Evolutionary conservation across 2,797 vertebrate species (phyloP).

Genomic region (Cephalopachus bancanus): DNA sequence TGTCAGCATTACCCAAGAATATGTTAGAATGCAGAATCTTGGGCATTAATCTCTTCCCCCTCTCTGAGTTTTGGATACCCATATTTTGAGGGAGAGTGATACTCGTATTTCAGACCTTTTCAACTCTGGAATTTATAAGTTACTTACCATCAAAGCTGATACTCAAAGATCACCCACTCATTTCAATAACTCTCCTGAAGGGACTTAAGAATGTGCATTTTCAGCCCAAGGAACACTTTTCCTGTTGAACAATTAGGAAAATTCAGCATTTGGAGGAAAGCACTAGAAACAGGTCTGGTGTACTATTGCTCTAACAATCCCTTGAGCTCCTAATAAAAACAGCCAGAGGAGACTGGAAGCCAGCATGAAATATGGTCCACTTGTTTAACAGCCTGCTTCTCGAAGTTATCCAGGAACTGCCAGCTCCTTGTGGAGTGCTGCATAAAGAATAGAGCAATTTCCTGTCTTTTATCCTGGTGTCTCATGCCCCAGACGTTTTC

Average conservation of each 20-base stretch:
- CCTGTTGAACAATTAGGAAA: slow-evolving; percentile 77
- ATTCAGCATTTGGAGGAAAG: slow-evolving; percentile 50
- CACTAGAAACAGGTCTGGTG: background rate
- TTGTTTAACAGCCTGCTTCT: slow-evolving; percentile 71
- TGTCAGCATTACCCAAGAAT: background rate
- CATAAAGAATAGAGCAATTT: slow-evolving; percentile 75
- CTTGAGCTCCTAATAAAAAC: slow-evolving; percentile 67
- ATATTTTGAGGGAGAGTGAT: background rate
- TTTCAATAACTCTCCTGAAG: background rate
- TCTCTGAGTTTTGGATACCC: background rate
- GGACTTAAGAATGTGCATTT: slow-evolving; percentile 38
- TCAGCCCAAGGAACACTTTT: slow-evolving; percentile 55
- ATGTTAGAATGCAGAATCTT: background rate
- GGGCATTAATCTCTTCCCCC: background rate
- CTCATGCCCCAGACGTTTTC: slow-evolving; percentile 69
- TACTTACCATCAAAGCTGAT: background rate
- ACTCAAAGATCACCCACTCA: background rate
- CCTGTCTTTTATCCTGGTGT: slow-evolving; percentile 69
- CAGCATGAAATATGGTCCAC: slow-evolving; percentile 69
- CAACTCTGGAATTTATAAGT: background rate
- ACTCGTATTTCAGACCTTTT: background rate
- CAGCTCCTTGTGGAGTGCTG: background rate
- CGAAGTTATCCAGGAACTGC: slow-evolving; percentile 61
- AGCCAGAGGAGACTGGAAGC: slow-evolving; percentile 49
- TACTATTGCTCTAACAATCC: slow-evolving; percentile 39